phyloP scores from a whole-genome alignment of 1,140 invertebrate species.

The Drosophila kurseongensis region DNA sequence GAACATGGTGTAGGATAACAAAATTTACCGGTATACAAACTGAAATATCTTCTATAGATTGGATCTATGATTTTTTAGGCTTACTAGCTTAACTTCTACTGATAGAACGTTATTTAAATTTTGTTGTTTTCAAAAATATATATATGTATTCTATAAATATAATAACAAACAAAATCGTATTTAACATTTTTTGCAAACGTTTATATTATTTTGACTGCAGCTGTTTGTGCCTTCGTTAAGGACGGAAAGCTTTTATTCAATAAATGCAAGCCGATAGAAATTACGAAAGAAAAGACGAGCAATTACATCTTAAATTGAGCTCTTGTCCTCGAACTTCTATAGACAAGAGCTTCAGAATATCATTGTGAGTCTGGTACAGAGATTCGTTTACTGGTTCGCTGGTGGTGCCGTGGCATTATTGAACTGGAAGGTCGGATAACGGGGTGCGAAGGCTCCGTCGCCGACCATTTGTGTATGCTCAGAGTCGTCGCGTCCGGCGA shows the following conservation, averaged over 20 bases:
- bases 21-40: background rate
- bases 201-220: background rate
- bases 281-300: slow-evolving; percentile 1
- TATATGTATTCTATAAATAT: background rate
- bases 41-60: background rate
- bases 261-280: slow-evolving; percentile 45
- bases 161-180: background rate
- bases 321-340: background rate
- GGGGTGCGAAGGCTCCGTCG: slow-evolving; percentile 85
- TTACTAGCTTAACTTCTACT: too few relatives aligned
- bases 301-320: background rate
- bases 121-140: background rate
- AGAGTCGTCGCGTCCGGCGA: slow-evolving; percentile 85
- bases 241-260: slow-evolving; percentile 48
- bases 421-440: slow-evolving; percentile 86
- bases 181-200: background rate
- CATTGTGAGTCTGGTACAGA: slow-evolving; percentile 5
- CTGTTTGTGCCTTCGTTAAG: slow-evolving; percentile 34
- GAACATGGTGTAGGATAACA: background rate
- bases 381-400: slow-evolving; percentile 46
- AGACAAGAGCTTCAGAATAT: slow-evolving; percentile 18
- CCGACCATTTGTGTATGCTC: slow-evolving; percentile 85
- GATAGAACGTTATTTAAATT: too few relatives aligned
- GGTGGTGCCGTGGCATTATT: slow-evolving; percentile 73
- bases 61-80: background rate